Evolutionary conservation across 2,888 invertebrate genomes (phyloP).

Genomic region (Masnerella sp.): DNA sequence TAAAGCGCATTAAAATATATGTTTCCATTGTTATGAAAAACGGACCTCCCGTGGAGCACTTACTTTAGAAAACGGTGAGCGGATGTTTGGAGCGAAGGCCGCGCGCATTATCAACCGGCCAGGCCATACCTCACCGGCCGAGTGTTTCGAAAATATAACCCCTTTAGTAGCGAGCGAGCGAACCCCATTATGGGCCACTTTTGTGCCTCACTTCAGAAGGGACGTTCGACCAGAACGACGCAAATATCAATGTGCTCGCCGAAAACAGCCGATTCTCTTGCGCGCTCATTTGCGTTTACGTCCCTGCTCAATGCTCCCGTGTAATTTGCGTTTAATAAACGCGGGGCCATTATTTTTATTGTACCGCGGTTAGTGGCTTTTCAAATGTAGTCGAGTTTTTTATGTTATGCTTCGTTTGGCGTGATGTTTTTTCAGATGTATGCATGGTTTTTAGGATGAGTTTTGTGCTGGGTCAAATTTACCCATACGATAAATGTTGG

Average conservation of each 20-base stretch:
- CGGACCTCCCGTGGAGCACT: conserved; percentile 25
- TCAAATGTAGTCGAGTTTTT: too few relatives aligned
- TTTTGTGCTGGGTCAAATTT: too few relatives aligned
- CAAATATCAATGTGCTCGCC: conserved; percentile 42
- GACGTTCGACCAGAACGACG: conserved; percentile 36
- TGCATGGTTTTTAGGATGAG: too few relatives aligned
- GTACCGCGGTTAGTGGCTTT: too few relatives aligned
- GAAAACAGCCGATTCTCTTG: conserved; percentile 25
- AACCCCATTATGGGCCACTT: conserved; percentile 25
- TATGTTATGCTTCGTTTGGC: too few relatives aligned
- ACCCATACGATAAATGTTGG: too few relatives aligned
- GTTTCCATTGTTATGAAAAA: conserved; percentile 37
- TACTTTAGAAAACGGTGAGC: conserved; percentile 21
- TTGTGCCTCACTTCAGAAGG: conserved; percentile 15
- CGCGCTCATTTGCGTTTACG: conserved; percentile 24
- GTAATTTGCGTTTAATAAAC: conserved; percentile 15
- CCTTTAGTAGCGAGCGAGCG: conserved; percentile 8
- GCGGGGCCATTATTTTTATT: conserved; percentile 13
- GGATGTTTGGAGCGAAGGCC: conserved; percentile 18
- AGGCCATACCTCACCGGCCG: conserved; percentile 22
- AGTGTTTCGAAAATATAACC: conserved; percentile 28
- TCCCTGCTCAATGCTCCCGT: neutral
- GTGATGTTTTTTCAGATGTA: too few relatives aligned
- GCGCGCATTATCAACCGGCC: conserved; percentile 26
- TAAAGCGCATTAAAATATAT: conserved; percentile 33